Evolutionary conservation across 2,113 vertebrate genomes (phyloP).

Genomic region (Oreotrochilus melanogaster): DNA sequence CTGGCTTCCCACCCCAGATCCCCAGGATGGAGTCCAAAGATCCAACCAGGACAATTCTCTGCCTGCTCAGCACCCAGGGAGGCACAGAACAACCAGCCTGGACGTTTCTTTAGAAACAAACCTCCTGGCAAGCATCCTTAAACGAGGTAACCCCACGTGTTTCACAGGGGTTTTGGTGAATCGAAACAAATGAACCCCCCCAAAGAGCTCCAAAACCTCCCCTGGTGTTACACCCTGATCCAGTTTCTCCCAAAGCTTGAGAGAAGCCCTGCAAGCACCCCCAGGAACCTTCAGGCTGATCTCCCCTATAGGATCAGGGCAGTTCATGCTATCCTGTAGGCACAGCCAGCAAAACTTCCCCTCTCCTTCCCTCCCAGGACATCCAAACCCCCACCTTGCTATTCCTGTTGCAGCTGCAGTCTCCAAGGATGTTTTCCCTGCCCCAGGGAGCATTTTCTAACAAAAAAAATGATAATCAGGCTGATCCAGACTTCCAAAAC

Average conservation of each 20-base stretch:
- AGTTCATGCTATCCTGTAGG: not conserved
- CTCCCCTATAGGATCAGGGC: accelerated
- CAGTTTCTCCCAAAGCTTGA: accelerated
- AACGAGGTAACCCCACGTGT: accelerated
- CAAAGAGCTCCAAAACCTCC: not conserved
- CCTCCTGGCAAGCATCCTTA: not conserved
- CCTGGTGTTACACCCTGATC: accelerated
- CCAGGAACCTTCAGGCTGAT: accelerated
- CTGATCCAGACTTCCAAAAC: not conserved
- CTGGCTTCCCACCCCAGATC: not conserved
- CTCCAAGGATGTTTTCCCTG: not conserved
- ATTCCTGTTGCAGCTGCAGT: not conserved
- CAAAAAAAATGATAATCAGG: not conserved
- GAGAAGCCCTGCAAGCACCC: not conserved
- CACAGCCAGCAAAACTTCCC: not conserved
- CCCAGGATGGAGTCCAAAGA: accelerated
- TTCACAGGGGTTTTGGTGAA: not conserved
- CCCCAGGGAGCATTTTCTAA: not conserved
- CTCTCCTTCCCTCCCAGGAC: accelerated
- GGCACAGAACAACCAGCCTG: accelerated
- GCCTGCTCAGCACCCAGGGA: not conserved
- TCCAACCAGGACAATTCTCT: no score
- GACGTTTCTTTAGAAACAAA: not conserved
- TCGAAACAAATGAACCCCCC: accelerated
- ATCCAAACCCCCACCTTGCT: accelerated